Percentiles rank a stretch among this genome's conserved stretches.
Evolutionary conservation across 2,797 vertebrate species (phyloP).

Genomic region (Typhlichthys subterraneus): DNA sequence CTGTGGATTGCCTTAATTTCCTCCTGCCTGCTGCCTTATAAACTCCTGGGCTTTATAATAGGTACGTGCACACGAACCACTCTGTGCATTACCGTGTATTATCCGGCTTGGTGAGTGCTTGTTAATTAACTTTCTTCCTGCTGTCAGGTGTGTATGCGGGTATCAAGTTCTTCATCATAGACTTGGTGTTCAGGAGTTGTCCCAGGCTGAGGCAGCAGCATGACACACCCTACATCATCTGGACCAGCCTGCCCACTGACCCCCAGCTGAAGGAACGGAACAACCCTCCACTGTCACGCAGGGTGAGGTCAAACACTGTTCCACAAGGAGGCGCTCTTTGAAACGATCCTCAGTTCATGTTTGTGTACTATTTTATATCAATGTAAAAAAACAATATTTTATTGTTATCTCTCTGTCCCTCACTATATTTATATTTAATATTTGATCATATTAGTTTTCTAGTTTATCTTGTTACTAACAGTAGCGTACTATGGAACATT

Average conservation of each 20-base stretch:
- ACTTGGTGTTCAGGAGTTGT: constrained; percentile 94
- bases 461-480: too few species aligned
- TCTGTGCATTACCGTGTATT: neutral
- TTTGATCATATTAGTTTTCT: too few species aligned
- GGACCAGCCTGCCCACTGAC: constrained; percentile 91
- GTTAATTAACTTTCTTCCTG: constrained; percentile 8
- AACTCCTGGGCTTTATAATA: constrained; percentile 88
- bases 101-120: neutral
- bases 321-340: neutral
- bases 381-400: too few species aligned
- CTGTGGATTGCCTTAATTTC: constrained; percentile 91
- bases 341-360: too few species aligned
- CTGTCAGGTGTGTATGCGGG: constrained; percentile 88
- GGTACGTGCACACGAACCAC: constrained; percentile 70
- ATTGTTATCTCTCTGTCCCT: too few species aligned
- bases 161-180: constrained; percentile 97
- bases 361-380: too few species aligned
- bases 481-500: too few species aligned
- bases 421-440: too few species aligned
- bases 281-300: constrained; percentile 73
- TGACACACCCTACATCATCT: constrained; percentile 92
- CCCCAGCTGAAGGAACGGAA: constrained; percentile 94
- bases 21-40: constrained; percentile 93
- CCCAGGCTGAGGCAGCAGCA: constrained; percentile 90
- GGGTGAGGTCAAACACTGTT: constrained; percentile 75